phyloP scores from a whole-genome alignment of 2,113 vertebrate species.

The Columba janthina region DNA sequence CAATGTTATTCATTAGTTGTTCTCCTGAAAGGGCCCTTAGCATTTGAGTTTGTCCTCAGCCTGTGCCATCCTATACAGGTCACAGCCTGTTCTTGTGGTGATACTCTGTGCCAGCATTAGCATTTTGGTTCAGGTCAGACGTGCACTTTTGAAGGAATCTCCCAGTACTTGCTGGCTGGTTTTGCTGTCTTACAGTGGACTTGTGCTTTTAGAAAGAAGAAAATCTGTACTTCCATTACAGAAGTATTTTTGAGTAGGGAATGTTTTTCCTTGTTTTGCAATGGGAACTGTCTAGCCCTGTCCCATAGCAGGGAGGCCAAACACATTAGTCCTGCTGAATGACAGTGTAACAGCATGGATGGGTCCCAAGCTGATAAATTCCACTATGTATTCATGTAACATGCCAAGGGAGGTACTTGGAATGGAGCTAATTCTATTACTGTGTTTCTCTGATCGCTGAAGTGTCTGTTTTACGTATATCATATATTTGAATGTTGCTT shows the following conservation, averaged over 20 bases:
- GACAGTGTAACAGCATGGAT: background rate
- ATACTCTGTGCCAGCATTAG: no score
- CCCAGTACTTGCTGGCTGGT: background rate
- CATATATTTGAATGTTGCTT: background rate
- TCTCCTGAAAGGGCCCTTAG: background rate
- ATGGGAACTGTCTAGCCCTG: background rate
- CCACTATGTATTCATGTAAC: background rate
- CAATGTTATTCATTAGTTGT: background rate
- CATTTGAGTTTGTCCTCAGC: background rate
- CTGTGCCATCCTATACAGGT: background rate
- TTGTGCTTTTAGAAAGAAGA: background rate
- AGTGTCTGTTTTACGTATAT: background rate
- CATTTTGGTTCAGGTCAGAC: background rate
- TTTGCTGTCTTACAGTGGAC: background rate
- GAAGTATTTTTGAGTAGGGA: background rate
- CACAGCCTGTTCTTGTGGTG: background rate
- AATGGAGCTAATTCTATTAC: background rate
- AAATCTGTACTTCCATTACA: background rate
- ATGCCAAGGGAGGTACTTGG: background rate
- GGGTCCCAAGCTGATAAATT: background rate
- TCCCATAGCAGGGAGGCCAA: background rate
- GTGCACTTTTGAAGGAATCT: background rate
- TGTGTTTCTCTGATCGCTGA: background rate
- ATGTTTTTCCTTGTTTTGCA: background rate
- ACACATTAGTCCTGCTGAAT: background rate